These are phyloP conservation scores for Lagria hirta DNA, from an alignment of 2,888 invertebrate genomes.

Conservation along the genomic window DNA sequence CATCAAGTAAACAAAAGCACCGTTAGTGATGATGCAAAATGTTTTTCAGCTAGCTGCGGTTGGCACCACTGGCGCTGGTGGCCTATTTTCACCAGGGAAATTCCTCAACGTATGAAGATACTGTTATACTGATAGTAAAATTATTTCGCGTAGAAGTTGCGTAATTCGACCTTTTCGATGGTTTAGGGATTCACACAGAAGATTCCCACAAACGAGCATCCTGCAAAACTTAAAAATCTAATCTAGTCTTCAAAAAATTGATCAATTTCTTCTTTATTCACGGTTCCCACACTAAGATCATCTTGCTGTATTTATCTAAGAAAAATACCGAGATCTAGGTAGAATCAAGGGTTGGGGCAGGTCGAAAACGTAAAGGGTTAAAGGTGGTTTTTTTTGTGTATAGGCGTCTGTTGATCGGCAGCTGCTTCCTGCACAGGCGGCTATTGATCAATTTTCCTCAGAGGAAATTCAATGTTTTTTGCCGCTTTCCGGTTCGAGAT, in stretches of 20 bases:
- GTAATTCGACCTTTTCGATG: slow-evolving; percentile 6
- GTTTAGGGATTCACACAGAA: no score
- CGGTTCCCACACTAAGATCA: no score
- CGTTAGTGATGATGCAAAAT: slow-evolving; percentile 26
- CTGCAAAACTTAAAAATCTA: no score
- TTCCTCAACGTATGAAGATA: slow-evolving; percentile 22
- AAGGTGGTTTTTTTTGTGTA: slow-evolving; percentile 11
- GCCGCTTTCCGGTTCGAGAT: slow-evolving; percentile 11
- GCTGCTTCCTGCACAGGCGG: slow-evolving; percentile 15
- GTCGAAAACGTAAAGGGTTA: slow-evolving; percentile 21
- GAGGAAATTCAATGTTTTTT: slow-evolving; percentile 18
- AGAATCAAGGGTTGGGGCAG: slow-evolving; percentile 13
- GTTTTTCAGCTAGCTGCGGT: slow-evolving; percentile 23
- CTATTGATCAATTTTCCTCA: slow-evolving; percentile 10
- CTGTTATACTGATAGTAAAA: slow-evolving; percentile 27
- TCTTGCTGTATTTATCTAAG: no score
- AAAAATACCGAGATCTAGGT: slow-evolving; percentile 1
- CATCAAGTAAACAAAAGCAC: slow-evolving; percentile 15
- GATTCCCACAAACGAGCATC: no score
- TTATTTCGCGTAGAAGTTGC: slow-evolving; percentile 20
- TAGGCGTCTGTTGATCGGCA: slow-evolving; percentile 9
- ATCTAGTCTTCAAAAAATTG: no score
- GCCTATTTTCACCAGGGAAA: slow-evolving; percentile 23
- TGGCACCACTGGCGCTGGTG: slow-evolving; percentile 14
- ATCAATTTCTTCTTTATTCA: no score